Base-by-base conservation (phyloP, 2,797 vertebrate species). In the Enteromius thamalakanensis region DNA sequence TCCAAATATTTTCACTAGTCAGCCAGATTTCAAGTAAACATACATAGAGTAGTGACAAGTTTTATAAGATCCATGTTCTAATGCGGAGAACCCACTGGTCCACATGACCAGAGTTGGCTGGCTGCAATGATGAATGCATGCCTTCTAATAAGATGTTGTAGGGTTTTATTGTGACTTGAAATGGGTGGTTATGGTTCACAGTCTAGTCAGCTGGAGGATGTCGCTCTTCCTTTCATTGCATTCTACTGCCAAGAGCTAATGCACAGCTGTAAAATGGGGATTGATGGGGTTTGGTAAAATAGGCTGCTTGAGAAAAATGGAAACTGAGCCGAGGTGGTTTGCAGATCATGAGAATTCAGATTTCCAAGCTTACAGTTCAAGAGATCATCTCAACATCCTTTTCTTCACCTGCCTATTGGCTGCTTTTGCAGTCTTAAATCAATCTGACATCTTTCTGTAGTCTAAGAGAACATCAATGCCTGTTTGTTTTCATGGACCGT, bases 1-100 rank as follows among this genome's bases (percentile, higher is more conserved):
- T 45, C 42, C 10, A 45, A 45, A 45, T 45, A 45, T 45, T 45
- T 45, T 45, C 42, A 45, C 42, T 45, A 45, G 42, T 45, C 42
- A 45, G 42, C 2, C 42, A 45, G 42, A 45, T 45, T 45, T 75
- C 15, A 62, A 49, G 7, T 70, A 80, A 81, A 47, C 49, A 40
- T 77, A 26, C 26, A 29, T 10, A 9, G 29, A 60, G 29, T 58
- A 2, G 83, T 77, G 40, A 53, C 51, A 45, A 37, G 75, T 75
- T 81, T 80, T 70, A 76, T 76, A 65, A 70, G 55, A 75, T 26
- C 15, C 34, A 82, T 76, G 67, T 55, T 26, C 47, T 29, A 5
- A 32, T 49, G 17, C 8, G 1, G 45, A 79, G 69, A 37, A 47
- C 45, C 47, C 29, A 26, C 40, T 64, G 58, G n/a, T 51, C n/a